Percentiles rank a stretch among this genome's conserved stretches.
Conservation (phyloP, 2,797 vertebrate species). For the Apodemus agrarius region DNA sequence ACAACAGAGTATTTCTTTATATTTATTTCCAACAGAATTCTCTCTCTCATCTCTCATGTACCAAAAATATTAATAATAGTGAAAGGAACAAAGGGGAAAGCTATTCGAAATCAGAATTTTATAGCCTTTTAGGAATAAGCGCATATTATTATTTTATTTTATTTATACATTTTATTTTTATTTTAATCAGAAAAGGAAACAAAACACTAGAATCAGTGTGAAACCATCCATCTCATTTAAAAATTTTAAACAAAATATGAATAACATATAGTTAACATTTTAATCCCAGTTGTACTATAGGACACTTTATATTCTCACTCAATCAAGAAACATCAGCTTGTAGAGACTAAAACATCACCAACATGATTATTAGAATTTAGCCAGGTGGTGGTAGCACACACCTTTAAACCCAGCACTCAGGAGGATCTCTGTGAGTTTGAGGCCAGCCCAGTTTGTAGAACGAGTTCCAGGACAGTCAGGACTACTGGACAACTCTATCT, state of each 20-base stretch:
- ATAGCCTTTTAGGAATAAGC: not conserved
- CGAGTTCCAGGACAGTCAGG: not conserved
- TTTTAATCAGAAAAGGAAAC: not conserved
- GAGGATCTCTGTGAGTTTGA: too few relatives aligned
- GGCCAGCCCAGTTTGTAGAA: not conserved
- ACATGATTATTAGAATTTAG: not conserved
- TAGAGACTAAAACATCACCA: not conserved
- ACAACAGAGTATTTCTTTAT: not conserved
- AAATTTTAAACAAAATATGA: not conserved
- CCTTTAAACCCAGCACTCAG: not conserved
- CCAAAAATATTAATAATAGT: not conserved
- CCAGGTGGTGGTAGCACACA: not conserved
- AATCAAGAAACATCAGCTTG: not conserved
- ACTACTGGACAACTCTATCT: not conserved
- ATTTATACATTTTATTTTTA: not conserved
- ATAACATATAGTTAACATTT: not conserved
- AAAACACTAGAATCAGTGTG: not conserved
- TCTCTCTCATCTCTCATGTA: not conserved
- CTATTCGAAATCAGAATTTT: not conserved
- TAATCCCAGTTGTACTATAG: not conserved
- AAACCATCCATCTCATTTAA: not conserved
- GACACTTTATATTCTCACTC: not conserved
- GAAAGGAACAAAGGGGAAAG: not conserved
- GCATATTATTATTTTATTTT: not conserved
- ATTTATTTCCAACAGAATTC: not conserved